These are phyloP conservation scores for Agrypnus murinus DNA, from an alignment of 2,888 invertebrate genomes.

Conservation along the genomic window DNA sequence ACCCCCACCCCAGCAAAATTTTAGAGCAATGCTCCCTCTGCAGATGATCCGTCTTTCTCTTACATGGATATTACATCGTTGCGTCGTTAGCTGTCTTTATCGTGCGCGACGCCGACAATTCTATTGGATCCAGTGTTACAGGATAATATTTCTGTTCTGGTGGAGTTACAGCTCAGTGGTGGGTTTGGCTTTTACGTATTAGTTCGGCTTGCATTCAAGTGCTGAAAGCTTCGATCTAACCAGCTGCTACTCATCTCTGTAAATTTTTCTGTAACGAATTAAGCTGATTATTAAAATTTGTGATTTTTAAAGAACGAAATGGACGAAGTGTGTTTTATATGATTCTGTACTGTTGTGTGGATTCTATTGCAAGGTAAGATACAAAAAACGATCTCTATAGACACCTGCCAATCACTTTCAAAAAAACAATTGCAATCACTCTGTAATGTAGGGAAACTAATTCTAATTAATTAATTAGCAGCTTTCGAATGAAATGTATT, in stretches of 20 bases:
- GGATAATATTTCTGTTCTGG: constrained; percentile 46
- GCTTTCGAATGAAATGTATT: no score
- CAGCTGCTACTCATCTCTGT: constrained; percentile 29
- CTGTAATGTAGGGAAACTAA: no score
- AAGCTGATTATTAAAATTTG: background rate
- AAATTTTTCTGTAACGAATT: constrained; percentile 18
- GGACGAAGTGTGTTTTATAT: constrained; percentile 21
- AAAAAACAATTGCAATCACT: background rate
- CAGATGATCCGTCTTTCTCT: constrained; percentile 42
- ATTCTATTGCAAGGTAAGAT: constrained; percentile 15
- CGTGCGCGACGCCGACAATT: constrained; percentile 47
- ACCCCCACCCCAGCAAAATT: constrained; percentile 43
- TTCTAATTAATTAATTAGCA: no score
- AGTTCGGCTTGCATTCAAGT: constrained; percentile 15
- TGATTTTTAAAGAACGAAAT: background rate
- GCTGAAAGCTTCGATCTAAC: background rate
- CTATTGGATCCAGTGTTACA: constrained; percentile 37
- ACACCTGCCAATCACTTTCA: constrained; percentile 16
- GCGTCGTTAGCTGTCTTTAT: constrained; percentile 35
- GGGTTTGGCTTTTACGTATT: constrained; percentile 42
- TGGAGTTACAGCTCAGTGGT: constrained; percentile 43
- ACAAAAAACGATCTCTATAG: background rate
- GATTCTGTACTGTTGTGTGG: background rate
- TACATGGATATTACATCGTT: background rate
- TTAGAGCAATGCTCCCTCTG: constrained; percentile 49